A percentile compares a stretch with the other conserved stretches of the same genome.
Conservation (phyloP, 1,140 invertebrate species). For the Neodiprion fabricii region DNA sequence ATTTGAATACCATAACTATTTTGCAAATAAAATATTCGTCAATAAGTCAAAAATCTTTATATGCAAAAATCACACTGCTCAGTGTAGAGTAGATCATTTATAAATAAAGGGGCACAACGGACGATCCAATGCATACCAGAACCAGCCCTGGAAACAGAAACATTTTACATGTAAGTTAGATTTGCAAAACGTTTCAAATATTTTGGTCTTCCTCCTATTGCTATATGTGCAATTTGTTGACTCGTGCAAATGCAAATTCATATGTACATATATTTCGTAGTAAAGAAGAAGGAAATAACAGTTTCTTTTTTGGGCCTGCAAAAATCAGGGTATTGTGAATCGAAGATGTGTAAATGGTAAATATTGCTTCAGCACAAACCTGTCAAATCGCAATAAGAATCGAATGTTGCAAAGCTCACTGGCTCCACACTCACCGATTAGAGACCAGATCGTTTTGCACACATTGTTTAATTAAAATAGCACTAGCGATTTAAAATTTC, state of each 20-base stretch:
- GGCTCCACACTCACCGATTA: conserved; percentile 30
- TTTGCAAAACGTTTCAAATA: conserved; percentile 23
- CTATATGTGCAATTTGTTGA: conserved; percentile 18
- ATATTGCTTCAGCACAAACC: background rate
- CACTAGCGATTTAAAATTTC: conserved; percentile 17
- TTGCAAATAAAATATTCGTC: conserved; percentile 1
- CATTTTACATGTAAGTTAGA: conserved; percentile 43
- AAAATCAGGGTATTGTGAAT: background rate
- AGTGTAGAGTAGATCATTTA: conserved; percentile 20
- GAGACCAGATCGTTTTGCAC: conserved; percentile 16
- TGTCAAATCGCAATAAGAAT: conserved; percentile 13
- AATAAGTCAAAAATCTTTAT: conserved; percentile 9
- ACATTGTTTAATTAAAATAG: conserved; percentile 24
- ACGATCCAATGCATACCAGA: conserved; percentile 44
- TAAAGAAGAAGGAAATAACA: no score
- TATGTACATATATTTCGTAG: no score
- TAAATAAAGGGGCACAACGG: conserved; percentile 31
- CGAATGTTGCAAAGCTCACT: conserved; percentile 26
- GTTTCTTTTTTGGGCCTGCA: no score
- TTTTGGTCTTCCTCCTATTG: conserved; percentile 12
- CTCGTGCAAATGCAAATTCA: background rate
- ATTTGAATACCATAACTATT: conserved; percentile 2
- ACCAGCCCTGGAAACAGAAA: conserved; percentile 52
- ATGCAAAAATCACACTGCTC: conserved; percentile 19
- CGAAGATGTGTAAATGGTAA: background rate